These are phyloP conservation scores for Glaucomys volans DNA, from an alignment of 2,113 vertebrate genomes.

Conservation along the genomic window DNA sequence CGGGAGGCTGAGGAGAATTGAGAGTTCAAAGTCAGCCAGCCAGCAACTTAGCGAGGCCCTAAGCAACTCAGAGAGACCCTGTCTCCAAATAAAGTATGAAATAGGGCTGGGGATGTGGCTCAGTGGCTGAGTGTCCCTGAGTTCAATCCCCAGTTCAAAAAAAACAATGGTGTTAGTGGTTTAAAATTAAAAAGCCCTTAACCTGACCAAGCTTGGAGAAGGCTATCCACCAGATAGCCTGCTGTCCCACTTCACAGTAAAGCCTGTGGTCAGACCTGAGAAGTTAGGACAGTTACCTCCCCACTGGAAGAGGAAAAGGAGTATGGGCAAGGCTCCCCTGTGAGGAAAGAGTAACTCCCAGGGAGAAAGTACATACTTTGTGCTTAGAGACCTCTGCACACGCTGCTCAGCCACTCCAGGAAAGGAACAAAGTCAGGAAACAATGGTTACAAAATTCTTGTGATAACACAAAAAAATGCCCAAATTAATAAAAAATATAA, in stretches of 20 bases:
- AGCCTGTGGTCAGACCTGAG: background rate
- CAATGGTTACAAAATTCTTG: background rate
- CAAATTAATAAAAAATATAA: background rate
- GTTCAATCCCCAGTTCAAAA: too few relatives aligned
- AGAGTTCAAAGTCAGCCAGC: too few relatives aligned
- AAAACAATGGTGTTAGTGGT: background rate
- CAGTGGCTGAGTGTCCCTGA: too few relatives aligned
- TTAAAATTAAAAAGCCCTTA: background rate
- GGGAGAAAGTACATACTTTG: background rate
- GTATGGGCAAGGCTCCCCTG: rapidly evolving
- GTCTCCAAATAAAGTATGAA: too few relatives aligned
- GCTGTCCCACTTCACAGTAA: background rate
- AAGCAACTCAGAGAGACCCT: too few relatives aligned
- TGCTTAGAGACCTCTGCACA: background rate
- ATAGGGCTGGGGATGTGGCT: too few relatives aligned
- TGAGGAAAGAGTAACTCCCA: background rate
- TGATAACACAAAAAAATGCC: background rate
- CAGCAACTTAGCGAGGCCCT: too few relatives aligned
- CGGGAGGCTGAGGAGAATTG: too few relatives aligned
- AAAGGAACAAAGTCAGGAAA: background rate
- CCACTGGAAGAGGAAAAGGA: background rate
- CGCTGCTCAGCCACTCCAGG: background rate
- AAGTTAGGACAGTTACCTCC: background rate
- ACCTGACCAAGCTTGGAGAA: background rate
- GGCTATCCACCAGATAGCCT: background rate